These are phyloP conservation scores for Cyprichromis sp. DNA, from an alignment of 2,113 vertebrate genomes.

Conservation along the genomic window DNA sequence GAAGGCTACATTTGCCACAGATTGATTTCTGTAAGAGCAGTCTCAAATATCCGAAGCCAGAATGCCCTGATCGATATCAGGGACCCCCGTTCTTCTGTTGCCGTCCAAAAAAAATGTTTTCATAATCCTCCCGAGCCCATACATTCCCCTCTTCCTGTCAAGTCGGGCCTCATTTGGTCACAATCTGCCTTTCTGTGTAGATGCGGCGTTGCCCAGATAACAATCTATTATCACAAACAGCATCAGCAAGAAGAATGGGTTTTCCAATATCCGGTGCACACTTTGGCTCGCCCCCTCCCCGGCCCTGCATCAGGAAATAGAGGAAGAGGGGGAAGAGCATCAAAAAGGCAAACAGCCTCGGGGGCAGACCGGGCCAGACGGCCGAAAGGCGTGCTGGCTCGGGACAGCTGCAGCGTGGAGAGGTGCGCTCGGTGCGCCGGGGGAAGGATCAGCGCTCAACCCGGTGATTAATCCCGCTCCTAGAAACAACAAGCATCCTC, in stretches of 20 bases:
- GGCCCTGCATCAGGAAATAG: conserved; percentile 56
- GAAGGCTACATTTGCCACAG: conserved; percentile 41
- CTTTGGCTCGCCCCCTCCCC: conserved; percentile 58
- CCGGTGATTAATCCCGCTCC: conserved; percentile 11
- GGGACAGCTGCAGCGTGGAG: not conserved
- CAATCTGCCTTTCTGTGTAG: not conserved
- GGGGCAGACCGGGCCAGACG: not conserved
- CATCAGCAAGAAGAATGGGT: conserved; percentile 61
- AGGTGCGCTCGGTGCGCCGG: not conserved
- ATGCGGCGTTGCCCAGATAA: conserved; percentile 26
- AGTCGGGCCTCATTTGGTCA: not conserved
- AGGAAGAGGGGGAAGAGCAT: conserved; percentile 29
- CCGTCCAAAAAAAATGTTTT: conserved; percentile 13
- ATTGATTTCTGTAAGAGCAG: conserved; percentile 54
- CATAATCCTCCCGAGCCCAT: not conserved
- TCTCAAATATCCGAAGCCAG: conserved; percentile 62
- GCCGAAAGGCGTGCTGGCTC: not conserved
- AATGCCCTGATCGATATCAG: conserved; percentile 51
- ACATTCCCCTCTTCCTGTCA: not conserved
- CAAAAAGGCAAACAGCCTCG: not conserved
- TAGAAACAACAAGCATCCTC: conserved; percentile 62
- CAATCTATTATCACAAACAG: conserved; percentile 46
- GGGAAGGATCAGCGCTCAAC: not conserved
- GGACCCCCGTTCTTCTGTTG: conserved; percentile 6
- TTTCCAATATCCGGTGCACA: conserved; percentile 73